phyloP scores from a whole-genome alignment of 2,797 vertebrate species.

The Gallinago solitaria region DNA sequence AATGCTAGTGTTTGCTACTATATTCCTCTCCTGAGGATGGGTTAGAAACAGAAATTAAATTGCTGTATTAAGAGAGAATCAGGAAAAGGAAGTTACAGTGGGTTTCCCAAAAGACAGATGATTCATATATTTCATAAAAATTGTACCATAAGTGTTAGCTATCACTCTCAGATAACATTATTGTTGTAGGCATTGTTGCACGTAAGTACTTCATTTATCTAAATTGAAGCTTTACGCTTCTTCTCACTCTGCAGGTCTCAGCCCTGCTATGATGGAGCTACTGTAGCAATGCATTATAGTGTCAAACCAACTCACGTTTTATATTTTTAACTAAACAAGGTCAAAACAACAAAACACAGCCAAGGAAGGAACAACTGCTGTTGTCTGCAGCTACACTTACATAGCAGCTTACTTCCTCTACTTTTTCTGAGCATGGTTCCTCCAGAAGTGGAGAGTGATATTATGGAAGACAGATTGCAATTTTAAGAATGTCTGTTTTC shows the following conservation, averaged over 20 bases:
- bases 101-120: conserved; percentile 44
- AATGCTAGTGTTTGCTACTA: neutral
- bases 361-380: neutral
- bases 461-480: neutral
- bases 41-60: conserved; percentile 46
- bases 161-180: conserved; percentile 12
- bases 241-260: neutral
- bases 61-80: conserved; percentile 1
- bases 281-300: neutral
- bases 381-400: neutral
- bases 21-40: neutral
- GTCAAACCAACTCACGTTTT: neutral
- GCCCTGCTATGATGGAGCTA: neutral
- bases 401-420: neutral
- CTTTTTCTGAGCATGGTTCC: neutral
- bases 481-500: neutral
- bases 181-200: conserved; percentile 43
- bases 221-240: conserved; percentile 16
- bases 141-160: conserved; percentile 1
- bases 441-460: neutral
- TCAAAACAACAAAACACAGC: neutral
- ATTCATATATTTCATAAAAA: conserved; percentile 60
- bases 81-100: neutral
- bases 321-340: conserved; percentile 20
- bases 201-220: conserved; percentile 42